phyloP scores from a whole-genome alignment of 1,140 invertebrate genomes.

The Augochlora pura region DNA sequence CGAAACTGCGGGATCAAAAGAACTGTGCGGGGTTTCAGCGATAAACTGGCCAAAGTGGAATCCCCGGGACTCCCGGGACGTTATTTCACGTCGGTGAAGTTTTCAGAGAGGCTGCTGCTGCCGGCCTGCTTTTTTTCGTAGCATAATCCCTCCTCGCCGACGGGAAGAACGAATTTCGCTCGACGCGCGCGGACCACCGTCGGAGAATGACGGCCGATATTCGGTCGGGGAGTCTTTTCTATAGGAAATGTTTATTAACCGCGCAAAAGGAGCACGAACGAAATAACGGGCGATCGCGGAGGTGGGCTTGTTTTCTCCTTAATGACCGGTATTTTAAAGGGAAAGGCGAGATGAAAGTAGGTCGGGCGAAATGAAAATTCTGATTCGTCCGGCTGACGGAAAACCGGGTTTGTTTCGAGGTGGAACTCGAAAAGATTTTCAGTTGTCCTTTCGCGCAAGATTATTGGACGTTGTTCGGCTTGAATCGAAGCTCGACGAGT shows the following conservation, averaged over 20 bases:
- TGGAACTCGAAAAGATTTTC: too few relatives aligned
- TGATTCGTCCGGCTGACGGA: too few relatives aligned
- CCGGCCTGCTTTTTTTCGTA: background rate
- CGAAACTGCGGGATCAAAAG: background rate
- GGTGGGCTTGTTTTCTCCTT: too few relatives aligned
- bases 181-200: too few relatives aligned
- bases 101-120: background rate
- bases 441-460: too few relatives aligned
- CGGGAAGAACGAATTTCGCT: background rate
- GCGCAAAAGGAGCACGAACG: background rate
- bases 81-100: slow-evolving; percentile 6
- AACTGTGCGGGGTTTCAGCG: background rate
- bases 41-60: slow-evolving; percentile 8
- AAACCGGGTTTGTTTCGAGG: too few relatives aligned
- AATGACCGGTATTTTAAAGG: background rate
- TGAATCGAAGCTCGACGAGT: too few relatives aligned
- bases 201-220: background rate
- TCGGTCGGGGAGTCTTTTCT: background rate
- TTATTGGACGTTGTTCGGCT: too few relatives aligned
- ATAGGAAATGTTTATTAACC: background rate
- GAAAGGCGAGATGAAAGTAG: too few relatives aligned
- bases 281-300: background rate
- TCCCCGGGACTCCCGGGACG: background rate
- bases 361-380: too few relatives aligned
- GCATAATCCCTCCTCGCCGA: background rate